Evolutionary conservation across 2,113 vertebrate genomes (phyloP).

Genomic region (Ameiurus melas): DNA sequence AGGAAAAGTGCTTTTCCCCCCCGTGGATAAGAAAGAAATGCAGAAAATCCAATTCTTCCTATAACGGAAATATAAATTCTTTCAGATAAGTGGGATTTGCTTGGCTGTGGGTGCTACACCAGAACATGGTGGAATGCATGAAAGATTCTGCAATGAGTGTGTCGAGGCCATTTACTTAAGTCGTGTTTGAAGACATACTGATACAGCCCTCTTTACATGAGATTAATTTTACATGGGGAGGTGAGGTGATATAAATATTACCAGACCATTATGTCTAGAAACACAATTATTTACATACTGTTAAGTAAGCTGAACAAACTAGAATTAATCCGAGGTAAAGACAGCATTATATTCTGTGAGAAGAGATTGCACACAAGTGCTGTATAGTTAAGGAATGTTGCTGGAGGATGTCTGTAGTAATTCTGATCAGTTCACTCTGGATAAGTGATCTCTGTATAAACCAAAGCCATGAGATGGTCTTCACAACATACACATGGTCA

Average conservation of each 20-base stretch:
- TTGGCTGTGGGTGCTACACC: conserved; percentile 9
- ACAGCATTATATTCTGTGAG: not conserved
- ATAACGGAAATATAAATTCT: conserved; percentile 55
- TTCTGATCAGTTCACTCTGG: not conserved
- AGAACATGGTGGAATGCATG: not conserved
- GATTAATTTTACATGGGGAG: no score
- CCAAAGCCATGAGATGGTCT: no score
- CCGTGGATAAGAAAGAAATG: not conserved
- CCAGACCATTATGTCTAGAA: no score
- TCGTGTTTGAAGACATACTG: not conserved
- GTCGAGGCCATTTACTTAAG: not conserved
- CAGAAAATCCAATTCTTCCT: conserved; percentile 57
- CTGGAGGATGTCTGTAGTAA: not conserved
- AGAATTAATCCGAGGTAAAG: not conserved
- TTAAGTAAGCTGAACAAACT: no score
- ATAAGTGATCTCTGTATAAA: not conserved
- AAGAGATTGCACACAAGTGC: not conserved
- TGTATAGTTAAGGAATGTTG: not conserved
- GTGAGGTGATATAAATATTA: no score
- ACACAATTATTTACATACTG: no score
- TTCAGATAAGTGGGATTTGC: conserved; percentile 60
- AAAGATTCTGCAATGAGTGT: not conserved
- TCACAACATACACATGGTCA: no score
- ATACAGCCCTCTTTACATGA: not conserved
- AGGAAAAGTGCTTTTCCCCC: not conserved